A percentile compares a stretch with the other conserved stretches of the same genome.
phyloP scores from a whole-genome alignment of 2,797 vertebrate species.

The Anolis apletophallus region DNA sequence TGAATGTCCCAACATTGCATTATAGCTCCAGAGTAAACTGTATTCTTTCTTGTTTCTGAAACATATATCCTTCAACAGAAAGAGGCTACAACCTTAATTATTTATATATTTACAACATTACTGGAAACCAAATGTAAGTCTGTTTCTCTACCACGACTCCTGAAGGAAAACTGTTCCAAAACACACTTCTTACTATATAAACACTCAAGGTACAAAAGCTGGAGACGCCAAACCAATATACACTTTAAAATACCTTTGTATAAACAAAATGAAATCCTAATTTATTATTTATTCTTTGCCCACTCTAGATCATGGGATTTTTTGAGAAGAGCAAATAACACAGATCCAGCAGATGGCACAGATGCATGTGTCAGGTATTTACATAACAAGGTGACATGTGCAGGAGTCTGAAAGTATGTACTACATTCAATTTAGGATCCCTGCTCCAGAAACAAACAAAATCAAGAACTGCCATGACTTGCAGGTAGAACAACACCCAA shows the following conservation, averaged over 20 bases:
- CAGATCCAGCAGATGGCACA: neutral
- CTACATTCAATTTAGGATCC: neutral
- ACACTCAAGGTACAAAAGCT: neutral
- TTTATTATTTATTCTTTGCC: neutral
- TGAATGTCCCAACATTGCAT: too few species aligned
- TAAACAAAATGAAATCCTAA: too few species aligned
- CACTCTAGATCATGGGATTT: neutral
- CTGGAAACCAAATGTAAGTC: too few species aligned
- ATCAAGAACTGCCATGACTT: neutral
- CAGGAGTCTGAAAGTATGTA: neutral
- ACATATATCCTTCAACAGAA: too few species aligned
- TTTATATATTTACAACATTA: too few species aligned
- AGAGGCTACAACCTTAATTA: too few species aligned
- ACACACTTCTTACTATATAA: neutral
- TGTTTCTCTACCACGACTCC: too few species aligned
- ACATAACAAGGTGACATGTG: neutral
- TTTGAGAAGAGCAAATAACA: neutral
- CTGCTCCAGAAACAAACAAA: neutral
- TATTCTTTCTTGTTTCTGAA: too few species aligned
- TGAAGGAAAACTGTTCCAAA: neutral
- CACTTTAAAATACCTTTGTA: too few species aligned
- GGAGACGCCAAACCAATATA: neutral
- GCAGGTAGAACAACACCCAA: neutral
- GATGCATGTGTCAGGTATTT: neutral
- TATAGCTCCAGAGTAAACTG: too few species aligned